These are phyloP conservation scores for Hipparchia sbordonii DNA, from an alignment of 2,888 invertebrate genomes.

Conservation along the genomic window DNA sequence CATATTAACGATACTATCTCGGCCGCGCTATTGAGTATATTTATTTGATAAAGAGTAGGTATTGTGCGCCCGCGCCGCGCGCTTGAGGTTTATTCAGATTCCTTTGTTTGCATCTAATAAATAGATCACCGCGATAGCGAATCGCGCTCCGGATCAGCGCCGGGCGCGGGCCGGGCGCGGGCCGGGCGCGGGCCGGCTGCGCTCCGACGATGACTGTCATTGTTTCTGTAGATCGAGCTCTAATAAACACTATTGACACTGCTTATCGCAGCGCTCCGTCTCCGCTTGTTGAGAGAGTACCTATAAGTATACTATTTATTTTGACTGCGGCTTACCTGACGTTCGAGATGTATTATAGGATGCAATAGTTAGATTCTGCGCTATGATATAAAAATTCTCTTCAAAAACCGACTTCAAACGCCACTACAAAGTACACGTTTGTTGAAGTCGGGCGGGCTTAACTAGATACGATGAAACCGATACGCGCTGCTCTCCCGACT, in stretches of 20 bases:
- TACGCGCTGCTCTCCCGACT: too few species aligned
- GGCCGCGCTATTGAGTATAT: slow-evolving; percentile 36
- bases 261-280: neutral
- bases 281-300: too few species aligned
- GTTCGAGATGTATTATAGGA: too few species aligned
- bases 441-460: too few species aligned
- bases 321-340: too few species aligned
- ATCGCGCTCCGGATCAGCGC: slow-evolving; percentile 32
- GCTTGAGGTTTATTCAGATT: slow-evolving; percentile 45
- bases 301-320: too few species aligned
- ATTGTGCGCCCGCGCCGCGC: slow-evolving; percentile 41
- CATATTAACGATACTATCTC: slow-evolving; percentile 46
- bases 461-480: too few species aligned
- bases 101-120: slow-evolving; percentile 49
- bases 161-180: neutral
- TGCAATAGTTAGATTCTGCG: too few species aligned
- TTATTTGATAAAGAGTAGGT: slow-evolving; percentile 43
- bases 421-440: too few species aligned
- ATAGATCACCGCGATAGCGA: slow-evolving; percentile 43
- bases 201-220: neutral
- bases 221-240: neutral
- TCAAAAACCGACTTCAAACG: too few species aligned
- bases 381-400: too few species aligned
- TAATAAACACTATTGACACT: neutral
- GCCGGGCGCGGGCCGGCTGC: neutral